phyloP scores from a whole-genome alignment of 2,888 invertebrate species.

The Andrena haemorrhoa region DNA sequence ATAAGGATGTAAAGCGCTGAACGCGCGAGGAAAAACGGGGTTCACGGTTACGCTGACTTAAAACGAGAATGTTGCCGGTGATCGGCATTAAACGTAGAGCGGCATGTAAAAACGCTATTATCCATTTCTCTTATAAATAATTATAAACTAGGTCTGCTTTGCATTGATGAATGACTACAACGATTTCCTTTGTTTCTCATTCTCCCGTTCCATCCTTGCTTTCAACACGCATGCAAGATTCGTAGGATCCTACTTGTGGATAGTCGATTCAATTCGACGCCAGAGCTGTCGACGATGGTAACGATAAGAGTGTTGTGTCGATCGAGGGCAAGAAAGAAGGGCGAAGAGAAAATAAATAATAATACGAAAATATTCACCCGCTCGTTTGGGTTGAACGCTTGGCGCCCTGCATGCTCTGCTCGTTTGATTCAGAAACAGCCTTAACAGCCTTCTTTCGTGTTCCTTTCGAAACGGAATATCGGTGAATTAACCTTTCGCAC shows the following conservation, averaged over 20 bases:
- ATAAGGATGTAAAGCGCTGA: slow-evolving; percentile 26
- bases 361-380: slow-evolving; percentile 29
- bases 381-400: slow-evolving; percentile 16
- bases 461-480: slow-evolving; percentile 45
- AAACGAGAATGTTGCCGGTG: slow-evolving; percentile 41
- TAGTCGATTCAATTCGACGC: slow-evolving; percentile 43
- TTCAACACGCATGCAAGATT: slow-evolving; percentile 50
- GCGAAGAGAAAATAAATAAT: slow-evolving; percentile 33
- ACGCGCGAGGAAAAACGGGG: slow-evolving; percentile 33
- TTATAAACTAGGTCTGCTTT: slow-evolving; percentile 81
- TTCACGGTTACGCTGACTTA: slow-evolving; percentile 48
- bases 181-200: slow-evolving; percentile 75
- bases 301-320: slow-evolving; percentile 37
- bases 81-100: slow-evolving; percentile 52
- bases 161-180: slow-evolving; percentile 84
- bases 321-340: slow-evolving; percentile 44
- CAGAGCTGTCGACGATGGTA: slow-evolving; percentile 41
- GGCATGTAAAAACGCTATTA: slow-evolving; percentile 66
- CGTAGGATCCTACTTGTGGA: slow-evolving; percentile 36
- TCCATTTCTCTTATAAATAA: slow-evolving; percentile 76
- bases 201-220: slow-evolving; percentile 36
- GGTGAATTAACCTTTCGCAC: slow-evolving; percentile 53
- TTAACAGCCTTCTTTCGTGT: slow-evolving; percentile 49
- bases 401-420: background rate
- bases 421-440: slow-evolving; percentile 52